Evolutionary conservation across 2,888 invertebrate genomes (phyloP), one percentile per base, ranked within the genome.

Genomic region (Melolontha melolontha): DNA sequence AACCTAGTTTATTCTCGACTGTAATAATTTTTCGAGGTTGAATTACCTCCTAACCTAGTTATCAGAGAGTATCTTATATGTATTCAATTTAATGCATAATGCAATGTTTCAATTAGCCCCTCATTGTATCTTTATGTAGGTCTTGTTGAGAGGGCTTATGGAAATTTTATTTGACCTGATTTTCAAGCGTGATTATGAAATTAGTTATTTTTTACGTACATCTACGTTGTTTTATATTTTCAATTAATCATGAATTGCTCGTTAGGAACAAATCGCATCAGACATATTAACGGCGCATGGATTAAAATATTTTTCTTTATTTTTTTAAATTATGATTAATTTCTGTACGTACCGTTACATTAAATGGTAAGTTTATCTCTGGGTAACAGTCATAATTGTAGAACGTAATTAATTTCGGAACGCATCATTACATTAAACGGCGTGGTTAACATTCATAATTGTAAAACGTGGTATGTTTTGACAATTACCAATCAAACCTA

Each of bases 21-120:
- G n/a, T 40, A 29, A 47, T 50, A 59, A 59, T 66, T 59, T 59
- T 66, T 49, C 17, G 42, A 12, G 34, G 50, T 22, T 49, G 57
- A 66, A 66, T 66, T 66, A 66, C 66, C 57, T 66, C 66, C 66
- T 66, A 66, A 66, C 66, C 66, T 50, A 66, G 49, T 66, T 66
- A 51, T 50, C 17, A n/a, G 16, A 34, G 57, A 57, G 57, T 66
- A 54, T 47, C 34, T 66, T 27, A 59, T 59, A 50, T 50, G 40
- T 17, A 54, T 49, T 29, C 49, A 55, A 55, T 66, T 57, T 59
- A 59, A 50, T 66, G 57, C 57, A 57, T 55, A 57, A 49, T 55
- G 59, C 49, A 59, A 42, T 47, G 47, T 55, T 49, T n/a, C 66
- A 59, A 66, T 66, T 66, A 66, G n/a, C 34, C n/a, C 55, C 27